A percentile compares a stretch with the other conserved stretches of the same genome.
phyloP scores from a whole-genome alignment of 2,113 vertebrate species.

The Cariama cristata region DNA sequence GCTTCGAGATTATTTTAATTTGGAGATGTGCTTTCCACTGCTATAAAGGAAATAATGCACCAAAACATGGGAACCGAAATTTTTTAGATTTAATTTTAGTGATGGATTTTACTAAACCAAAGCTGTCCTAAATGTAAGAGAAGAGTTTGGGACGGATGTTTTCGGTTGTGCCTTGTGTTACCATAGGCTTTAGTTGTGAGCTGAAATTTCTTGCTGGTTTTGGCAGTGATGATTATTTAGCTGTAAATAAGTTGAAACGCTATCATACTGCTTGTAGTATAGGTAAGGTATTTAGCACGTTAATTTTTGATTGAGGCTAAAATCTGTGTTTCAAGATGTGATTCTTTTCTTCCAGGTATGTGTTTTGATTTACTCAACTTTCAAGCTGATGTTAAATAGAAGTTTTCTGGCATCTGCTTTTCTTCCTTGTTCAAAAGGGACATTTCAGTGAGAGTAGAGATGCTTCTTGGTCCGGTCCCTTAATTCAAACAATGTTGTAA shows the following conservation, averaged over 20 bases:
- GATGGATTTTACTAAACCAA: not conserved
- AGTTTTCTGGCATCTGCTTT: constrained; percentile 41
- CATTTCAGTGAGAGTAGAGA: constrained; percentile 21
- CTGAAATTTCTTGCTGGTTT: not conserved
- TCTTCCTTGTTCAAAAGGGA: constrained; percentile 1
- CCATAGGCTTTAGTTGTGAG: not conserved
- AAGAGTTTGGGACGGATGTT: not conserved
- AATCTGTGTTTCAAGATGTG: constrained; percentile 39
- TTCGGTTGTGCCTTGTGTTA: not conserved
- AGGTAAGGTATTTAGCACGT: not conserved
- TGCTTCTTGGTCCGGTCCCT: not conserved
- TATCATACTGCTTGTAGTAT: not conserved
- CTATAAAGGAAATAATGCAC: not conserved
- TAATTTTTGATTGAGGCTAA: not conserved
- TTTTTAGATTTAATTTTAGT: not conserved
- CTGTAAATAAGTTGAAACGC: not conserved
- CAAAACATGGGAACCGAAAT: not conserved
- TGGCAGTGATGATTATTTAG: not conserved
- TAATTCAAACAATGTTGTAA: not conserved
- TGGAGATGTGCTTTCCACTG: not conserved
- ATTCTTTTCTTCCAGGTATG: constrained; percentile 54
- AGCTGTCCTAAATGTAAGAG: not conserved
- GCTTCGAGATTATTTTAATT: not conserved
- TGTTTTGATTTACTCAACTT: constrained; percentile 55
- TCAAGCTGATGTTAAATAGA: constrained; percentile 42